Conservation (phyloP, 35 echinoderm and acorn worm genomes). For the Holothuria glaberrima region DNA sequence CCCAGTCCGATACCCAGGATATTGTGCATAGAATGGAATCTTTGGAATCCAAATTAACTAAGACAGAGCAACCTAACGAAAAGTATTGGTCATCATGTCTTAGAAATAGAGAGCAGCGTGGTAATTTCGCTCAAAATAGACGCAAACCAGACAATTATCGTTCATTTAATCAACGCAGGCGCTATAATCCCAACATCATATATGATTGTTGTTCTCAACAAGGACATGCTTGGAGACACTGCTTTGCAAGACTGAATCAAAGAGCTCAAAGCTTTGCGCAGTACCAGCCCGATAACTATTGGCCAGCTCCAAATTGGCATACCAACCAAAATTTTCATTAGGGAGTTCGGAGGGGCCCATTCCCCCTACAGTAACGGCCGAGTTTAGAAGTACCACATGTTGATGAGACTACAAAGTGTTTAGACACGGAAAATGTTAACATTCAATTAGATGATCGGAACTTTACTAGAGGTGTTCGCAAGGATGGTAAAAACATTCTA, state of each 20-base stretch:
- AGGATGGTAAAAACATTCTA: neutral
- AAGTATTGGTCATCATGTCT: neutral
- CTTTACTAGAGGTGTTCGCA: neutral
- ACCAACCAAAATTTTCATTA: neutral
- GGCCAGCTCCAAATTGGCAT: neutral
- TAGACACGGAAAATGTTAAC: neutral
- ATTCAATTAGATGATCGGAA: neutral
- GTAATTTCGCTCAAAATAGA: neutral
- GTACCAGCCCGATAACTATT: neutral
- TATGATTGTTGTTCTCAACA: neutral
- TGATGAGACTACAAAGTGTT: neutral
- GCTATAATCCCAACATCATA: neutral
- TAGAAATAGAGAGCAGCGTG: neutral
- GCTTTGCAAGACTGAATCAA: neutral
- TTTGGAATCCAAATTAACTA: neutral
- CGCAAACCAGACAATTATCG: neutral
- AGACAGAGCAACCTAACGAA: neutral
- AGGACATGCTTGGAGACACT: neutral
- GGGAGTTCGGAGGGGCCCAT: neutral
- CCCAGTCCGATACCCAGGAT: neutral
- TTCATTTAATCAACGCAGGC: neutral
- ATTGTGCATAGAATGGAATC: neutral
- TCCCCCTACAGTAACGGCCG: too few species aligned
- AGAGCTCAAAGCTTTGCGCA: neutral
- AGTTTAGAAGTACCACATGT: neutral